phyloP scores from a whole-genome alignment of 2,888 invertebrate species.

The Torymus auratus region DNA sequence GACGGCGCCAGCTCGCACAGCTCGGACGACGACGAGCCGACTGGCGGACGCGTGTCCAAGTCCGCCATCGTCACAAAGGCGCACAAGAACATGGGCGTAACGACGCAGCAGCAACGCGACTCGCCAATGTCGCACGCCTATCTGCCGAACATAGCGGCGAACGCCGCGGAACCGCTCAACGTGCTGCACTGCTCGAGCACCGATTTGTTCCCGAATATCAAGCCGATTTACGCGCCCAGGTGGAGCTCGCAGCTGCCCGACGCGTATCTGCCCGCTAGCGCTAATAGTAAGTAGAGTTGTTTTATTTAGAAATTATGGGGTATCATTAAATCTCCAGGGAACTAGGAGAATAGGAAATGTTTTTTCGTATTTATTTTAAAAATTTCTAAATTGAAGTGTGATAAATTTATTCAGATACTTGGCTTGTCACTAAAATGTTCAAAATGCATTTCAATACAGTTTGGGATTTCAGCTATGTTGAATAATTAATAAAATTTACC shows the following conservation, averaged over 20 bases:
- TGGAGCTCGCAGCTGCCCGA: constrained; percentile 85
- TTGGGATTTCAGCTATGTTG: background rate
- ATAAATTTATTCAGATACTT: too few relatives aligned
- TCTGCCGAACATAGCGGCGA: constrained; percentile 79
- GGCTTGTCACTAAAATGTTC: too few relatives aligned
- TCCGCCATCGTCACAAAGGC: constrained; percentile 64
- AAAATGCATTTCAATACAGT: constrained; percentile 4
- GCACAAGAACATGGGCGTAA: constrained; percentile 73
- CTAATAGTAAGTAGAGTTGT: constrained; percentile 65
- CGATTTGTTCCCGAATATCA: constrained; percentile 83
- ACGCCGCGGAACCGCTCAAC: constrained; percentile 69
- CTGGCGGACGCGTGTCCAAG: background rate
- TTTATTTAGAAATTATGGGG: background rate
- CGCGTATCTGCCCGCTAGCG: constrained; percentile 78
- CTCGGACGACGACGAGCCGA: constrained; percentile 86
- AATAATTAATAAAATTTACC: too few relatives aligned
- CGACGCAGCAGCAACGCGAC: constrained; percentile 65
- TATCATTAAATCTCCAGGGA: too few relatives aligned
- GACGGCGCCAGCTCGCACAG: constrained; percentile 97
- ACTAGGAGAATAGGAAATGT: too few relatives aligned
- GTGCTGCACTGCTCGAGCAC: constrained; percentile 79
- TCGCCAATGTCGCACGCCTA: constrained; percentile 75
- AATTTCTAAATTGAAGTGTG: too few relatives aligned
- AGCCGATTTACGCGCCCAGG: constrained; percentile 82
- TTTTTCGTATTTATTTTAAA: too few relatives aligned